These are phyloP conservation scores for Porites cylindrica DNA, from an alignment of 92 coral and sea anemone species.

Conservation along the genomic window DNA sequence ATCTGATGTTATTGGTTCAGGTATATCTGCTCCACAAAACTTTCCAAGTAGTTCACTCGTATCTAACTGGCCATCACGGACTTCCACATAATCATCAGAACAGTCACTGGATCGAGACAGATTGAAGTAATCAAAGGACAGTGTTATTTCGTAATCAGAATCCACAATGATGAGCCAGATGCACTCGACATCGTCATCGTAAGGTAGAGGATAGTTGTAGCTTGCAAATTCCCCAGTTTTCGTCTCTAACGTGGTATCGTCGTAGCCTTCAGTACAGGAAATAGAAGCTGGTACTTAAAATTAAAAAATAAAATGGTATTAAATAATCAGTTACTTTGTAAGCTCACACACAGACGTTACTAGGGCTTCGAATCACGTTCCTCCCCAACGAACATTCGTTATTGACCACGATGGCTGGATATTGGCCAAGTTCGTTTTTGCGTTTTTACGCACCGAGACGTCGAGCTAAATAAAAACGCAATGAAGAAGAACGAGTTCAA, in stretches of 20 bases:
- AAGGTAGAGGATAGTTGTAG: slow-evolving; percentile 62
- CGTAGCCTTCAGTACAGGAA: slow-evolving; percentile 30
- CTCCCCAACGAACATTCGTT: too few relatives aligned
- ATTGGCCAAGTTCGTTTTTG: too few relatives aligned
- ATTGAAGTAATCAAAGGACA: slow-evolving; percentile 57
- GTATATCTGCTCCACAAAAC: slow-evolving; percentile 50
- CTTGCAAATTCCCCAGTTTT: slow-evolving; percentile 56
- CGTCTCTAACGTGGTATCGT: background rate
- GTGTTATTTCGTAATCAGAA: slow-evolving; percentile 6
- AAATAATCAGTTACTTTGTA: background rate
- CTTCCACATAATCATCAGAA: slow-evolving; percentile 49
- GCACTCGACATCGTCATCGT: slow-evolving; percentile 38
- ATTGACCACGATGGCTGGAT: too few relatives aligned
- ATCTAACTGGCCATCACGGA: slow-evolving; percentile 34
- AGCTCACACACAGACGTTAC: too few relatives aligned
- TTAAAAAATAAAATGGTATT: background rate
- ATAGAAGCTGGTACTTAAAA: slow-evolving; percentile 58
- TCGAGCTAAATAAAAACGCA: too few relatives aligned
- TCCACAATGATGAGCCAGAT: slow-evolving; percentile 28
- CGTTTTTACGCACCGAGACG: too few relatives aligned
- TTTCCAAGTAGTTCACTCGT: slow-evolving; percentile 1
- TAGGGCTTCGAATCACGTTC: too few relatives aligned
- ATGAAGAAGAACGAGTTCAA: too few relatives aligned
- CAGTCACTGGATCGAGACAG: too few relatives aligned
- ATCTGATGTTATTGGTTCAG: slow-evolving; percentile 40